Conservation (phyloP, 2,888 invertebrate genomes). For the Neria commutata region DNA sequence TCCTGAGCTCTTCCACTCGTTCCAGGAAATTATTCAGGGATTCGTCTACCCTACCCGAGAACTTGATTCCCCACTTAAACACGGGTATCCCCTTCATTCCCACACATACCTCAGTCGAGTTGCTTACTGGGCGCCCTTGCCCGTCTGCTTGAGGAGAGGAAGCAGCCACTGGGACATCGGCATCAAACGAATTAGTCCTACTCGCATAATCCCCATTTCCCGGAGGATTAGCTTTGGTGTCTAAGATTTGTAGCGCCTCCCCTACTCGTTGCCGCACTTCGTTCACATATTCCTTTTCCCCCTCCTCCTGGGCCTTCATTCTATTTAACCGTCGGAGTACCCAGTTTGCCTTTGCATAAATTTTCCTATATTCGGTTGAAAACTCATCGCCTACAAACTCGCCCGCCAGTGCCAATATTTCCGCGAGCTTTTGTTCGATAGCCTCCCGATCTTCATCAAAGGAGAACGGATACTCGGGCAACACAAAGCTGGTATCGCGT, state of each 20-base stretch:
- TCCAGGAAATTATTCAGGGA: background rate
- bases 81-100: background rate
- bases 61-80: background rate
- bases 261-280: background rate
- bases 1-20: background rate
- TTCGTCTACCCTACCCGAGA: background rate
- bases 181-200: too few species aligned
- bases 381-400: conserved; percentile 7
- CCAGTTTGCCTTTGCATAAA: conserved; percentile 14
- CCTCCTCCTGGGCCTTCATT: background rate
- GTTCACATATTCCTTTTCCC: background rate
- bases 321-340: conserved; percentile 1
- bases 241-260: background rate
- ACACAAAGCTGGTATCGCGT: conserved; percentile 6
- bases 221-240: too few species aligned
- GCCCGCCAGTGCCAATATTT: background rate
- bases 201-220: too few species aligned
- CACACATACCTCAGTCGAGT: background rate
- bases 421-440: background rate
- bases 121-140: too few species aligned
- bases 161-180: too few species aligned
- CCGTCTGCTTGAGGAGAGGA: too few species aligned
- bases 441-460: conserved; percentile 14
- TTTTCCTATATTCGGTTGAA: conserved; percentile 14
- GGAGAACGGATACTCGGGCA: conserved; percentile 13